Base-by-base conservation (phyloP, 1,140 invertebrate species). In the Drosophila insularis region DNA sequence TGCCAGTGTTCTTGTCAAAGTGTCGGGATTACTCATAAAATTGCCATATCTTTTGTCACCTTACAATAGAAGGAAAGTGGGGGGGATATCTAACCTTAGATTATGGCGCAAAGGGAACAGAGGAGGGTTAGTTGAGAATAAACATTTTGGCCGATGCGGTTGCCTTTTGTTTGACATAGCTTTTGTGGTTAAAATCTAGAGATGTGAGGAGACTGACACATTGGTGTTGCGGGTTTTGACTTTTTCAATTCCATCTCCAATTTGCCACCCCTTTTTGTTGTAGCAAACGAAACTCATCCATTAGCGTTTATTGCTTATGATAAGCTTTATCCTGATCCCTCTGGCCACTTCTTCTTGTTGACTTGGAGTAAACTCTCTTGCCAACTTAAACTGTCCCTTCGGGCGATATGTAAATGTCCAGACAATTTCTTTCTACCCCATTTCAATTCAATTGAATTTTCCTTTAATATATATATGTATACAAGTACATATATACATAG, bases 21-120 rank as follows among this genome's bases (percentile, higher is more conserved):
- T 86, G 87, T 90, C 77, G 68, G 87, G 77, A 90, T 90, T 80
- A 87, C 80, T 82, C 87, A 90, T 87, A 90, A 90, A 90, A 90
- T 87, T 87, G 81, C 70, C 74, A 90, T 90, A 78, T 86, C 86
- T 90, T 84, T 90, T 87, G 87, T 90, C 87, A 90, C 87, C 87
- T 90, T 87, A 86, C 79, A 73, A 76, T 60, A 53, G 50, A 63
- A 32, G 63, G 61, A 35, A 23, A 59, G 37, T 46, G 50, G 10
- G 43, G 65, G 19, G 59, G 14, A 35, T 11, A 35, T 37, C 31
- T 37, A 35, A 58, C 55, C 55, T 58, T 58, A 58, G 55, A 37
- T 35, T 56, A 8, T 10, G 54, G 4, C 27, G n/a, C 14, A 3
- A 39, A 17, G 8, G 27, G 23, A 31, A 0, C 14, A 17, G 27